These are phyloP conservation scores for Ciconia maguari DNA, from an alignment of 2,113 vertebrate species.

Conservation along the genomic window DNA sequence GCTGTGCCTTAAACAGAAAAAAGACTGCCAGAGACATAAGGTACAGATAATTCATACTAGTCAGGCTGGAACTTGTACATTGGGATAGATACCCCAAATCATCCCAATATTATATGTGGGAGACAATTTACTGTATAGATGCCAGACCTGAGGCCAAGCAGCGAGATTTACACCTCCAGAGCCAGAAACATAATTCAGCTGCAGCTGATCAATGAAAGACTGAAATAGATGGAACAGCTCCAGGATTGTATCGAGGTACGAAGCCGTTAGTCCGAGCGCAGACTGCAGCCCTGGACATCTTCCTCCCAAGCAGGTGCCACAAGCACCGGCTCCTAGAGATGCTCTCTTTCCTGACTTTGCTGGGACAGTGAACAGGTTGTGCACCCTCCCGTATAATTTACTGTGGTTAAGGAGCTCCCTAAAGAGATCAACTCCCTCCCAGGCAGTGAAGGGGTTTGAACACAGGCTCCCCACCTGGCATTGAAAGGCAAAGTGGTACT, in stretches of 20 bases:
- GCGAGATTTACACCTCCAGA: not conserved
- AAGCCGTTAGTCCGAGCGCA: accelerated
- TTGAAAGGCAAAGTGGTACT: not conserved
- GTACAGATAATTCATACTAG: not conserved
- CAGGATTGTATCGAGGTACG: not conserved
- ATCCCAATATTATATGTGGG: not conserved
- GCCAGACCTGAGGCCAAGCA: not conserved
- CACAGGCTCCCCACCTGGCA: not conserved
- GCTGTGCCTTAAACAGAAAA: not conserved
- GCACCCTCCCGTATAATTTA: not conserved
- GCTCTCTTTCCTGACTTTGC: not conserved
- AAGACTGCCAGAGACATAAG: not conserved
- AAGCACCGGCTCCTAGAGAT: not conserved
- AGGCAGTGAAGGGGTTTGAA: not conserved
- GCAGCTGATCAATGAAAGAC: not conserved
- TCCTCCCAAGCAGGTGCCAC: not conserved
- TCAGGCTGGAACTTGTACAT: not conserved
- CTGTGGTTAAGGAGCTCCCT: not conserved
- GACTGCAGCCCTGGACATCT: not conserved
- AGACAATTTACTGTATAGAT: not conserved
- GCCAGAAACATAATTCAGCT: not conserved
- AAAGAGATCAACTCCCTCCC: not conserved
- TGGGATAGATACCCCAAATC: not conserved
- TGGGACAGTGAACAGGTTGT: not conserved
- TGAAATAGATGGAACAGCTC: not conserved